Conservation (phyloP, 2,888 invertebrate species). For the Galerucella nymphaeae region DNA sequence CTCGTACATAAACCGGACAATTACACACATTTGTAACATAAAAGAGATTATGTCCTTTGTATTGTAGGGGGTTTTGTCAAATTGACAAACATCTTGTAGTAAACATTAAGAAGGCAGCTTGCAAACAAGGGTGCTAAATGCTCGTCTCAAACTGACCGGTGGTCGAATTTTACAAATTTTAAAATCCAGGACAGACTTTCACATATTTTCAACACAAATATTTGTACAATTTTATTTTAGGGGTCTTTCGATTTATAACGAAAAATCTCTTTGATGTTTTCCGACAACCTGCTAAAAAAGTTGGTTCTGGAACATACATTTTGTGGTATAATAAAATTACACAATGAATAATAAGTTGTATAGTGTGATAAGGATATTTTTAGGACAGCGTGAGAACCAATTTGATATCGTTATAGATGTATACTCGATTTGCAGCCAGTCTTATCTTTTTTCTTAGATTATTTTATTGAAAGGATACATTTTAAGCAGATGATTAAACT, state of each 20-base stretch:
- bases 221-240: too few relatives aligned
- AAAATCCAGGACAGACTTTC: constrained; percentile 30
- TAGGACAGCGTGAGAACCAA: not conserved
- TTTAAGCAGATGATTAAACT: not conserved
- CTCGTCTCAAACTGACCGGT: constrained; percentile 60
- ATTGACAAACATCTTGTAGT: constrained; percentile 30
- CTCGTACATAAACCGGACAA: not conserved
- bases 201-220: constrained; percentile 6
- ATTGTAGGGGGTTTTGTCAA: constrained; percentile 21
- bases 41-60: constrained; percentile 31
- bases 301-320: not conserved
- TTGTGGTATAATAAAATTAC: not conserved
- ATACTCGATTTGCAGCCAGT: not conserved
- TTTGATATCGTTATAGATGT: not conserved
- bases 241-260: too few relatives aligned
- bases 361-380: not conserved
- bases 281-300: not conserved
- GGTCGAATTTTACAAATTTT: constrained; percentile 53
- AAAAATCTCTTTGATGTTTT: not conserved
- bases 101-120: constrained; percentile 59
- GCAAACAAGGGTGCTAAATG: constrained; percentile 65
- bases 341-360: not conserved
- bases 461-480: not conserved
- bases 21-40: constrained; percentile 24
- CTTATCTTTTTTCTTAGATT: not conserved